Base-by-base conservation (phyloP, 2,797 vertebrate genomes). In the Muscicapa comitata region DNA sequence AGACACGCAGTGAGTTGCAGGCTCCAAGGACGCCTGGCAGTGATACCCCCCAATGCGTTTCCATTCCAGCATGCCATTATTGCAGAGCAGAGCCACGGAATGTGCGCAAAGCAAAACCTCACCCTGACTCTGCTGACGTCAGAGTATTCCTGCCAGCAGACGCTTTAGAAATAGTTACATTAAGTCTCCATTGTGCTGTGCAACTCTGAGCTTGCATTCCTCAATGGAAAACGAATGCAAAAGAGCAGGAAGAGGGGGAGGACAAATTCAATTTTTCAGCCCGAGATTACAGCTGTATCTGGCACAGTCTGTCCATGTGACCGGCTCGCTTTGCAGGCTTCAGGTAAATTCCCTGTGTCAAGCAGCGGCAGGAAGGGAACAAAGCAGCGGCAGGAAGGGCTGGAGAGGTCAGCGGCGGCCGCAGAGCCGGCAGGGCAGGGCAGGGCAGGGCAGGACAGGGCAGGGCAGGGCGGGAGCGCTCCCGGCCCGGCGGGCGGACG, bases 131-230 rank as follows among this genome's bases (percentile, higher is more conserved):
- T 1, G 47, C 92, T 70, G 68, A 77, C 38, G 35, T 93, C 88
- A 91, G 84, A 76, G 38, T 20, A 63, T 19, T 66, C 67, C 33
- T 55, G 88, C 86, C 88, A 88, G 81, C 81, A 95, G 74, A 87
- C 24, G 68, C 86, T 91, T 73, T n/a, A 77, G 86, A 65, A 94
- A 80, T 7, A 74, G 87, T 63, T 82, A 76, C 42, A 58, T 66
- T 43, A 31, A 43, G 13, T 38, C 90, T 61, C 37, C 77, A 54
- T 50, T 31, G 77, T 77, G 77, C 83, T 31, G 18, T 6, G 31
- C 7, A 90, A 68, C 68, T 83, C 61, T 2, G 53, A 67, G 86
- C 51, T 2, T 20, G 58, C 48, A 67, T 53, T 73, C 90, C 63
- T 31, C n/a, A 43, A 31, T 45, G 0, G 11, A 55, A 88, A 90